phyloP scores from a whole-genome alignment of 92 coral and sea anemone genomes.

The Palythoa heliodiscus region DNA sequence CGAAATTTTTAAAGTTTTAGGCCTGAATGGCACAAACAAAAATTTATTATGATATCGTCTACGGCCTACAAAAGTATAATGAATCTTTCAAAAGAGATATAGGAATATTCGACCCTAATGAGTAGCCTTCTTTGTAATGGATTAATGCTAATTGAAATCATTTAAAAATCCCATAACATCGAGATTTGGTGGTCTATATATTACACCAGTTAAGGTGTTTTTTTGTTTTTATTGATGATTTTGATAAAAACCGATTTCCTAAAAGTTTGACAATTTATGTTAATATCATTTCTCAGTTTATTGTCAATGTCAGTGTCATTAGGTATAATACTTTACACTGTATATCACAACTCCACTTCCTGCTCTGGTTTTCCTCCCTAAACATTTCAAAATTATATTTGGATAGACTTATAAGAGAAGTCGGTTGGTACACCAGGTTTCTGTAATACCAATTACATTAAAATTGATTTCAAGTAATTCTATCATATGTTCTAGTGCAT shows the following conservation, averaged over 20 bases:
- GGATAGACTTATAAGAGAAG: conserved; percentile 10
- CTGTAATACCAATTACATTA: conserved; percentile 25
- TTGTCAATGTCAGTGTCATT: conserved; percentile 15
- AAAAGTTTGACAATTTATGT: neutral
- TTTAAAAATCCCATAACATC: conserved; percentile 17
- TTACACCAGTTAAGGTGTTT: conserved; percentile 27
- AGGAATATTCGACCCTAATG: no score
- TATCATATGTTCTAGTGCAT: conserved; percentile 23
- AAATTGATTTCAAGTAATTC: conserved; percentile 14
- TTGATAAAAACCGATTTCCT: conserved; percentile 18
- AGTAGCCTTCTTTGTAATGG: conserved; percentile 15
- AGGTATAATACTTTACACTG: no score
- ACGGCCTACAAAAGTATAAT: no score
- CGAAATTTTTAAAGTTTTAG: no score
- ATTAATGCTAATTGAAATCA: conserved; percentile 1
- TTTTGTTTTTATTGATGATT: neutral
- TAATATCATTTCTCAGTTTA: neutral
- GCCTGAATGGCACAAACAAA: no score
- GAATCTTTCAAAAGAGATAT: no score
- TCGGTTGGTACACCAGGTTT: conserved; percentile 23
- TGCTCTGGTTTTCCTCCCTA: conserved; percentile 4
- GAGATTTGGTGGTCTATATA: conserved; percentile 36
- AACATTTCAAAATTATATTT: conserved; percentile 31
- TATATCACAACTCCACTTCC: conserved; percentile 20
- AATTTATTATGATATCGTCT: no score